phyloP scores from a whole-genome alignment of 2,888 invertebrate species.

The Mythimna impura region DNA sequence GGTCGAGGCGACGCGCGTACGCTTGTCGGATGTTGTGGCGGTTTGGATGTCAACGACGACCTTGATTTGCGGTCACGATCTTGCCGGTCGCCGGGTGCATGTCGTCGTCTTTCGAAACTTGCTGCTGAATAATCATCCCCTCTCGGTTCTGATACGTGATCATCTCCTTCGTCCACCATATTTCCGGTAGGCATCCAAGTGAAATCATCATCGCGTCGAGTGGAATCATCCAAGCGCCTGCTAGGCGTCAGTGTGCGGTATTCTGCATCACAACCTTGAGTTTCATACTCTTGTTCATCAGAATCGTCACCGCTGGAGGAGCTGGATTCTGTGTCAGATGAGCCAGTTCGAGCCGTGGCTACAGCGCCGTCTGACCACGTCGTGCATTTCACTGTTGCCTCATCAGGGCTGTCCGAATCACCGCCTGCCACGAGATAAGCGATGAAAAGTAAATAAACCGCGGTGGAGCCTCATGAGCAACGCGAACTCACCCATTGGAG shows the following conservation, averaged over 20 bases:
- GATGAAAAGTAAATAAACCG: conserved; percentile 70
- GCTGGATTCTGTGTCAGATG: conserved; percentile 84
- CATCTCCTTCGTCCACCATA: conserved; percentile 78
- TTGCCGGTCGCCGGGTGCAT: conserved; percentile 86
- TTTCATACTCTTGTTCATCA: conserved; percentile 87
- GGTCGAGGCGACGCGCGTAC: conserved; percentile 84
- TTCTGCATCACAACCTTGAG: conserved; percentile 91
- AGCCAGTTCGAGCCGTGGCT: conserved; percentile 79
- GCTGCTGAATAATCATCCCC: conserved; percentile 82
- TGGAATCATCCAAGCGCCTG: conserved; percentile 89
- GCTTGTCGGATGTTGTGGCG: conserved; percentile 85
- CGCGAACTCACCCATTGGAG: conserved; percentile 88
- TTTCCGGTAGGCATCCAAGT: conserved; percentile 91
- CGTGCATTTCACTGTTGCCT: conserved; percentile 91
- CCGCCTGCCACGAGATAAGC: conserved; percentile 88
- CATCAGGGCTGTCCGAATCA: conserved; percentile 91
- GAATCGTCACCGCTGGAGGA: conserved; percentile 83
- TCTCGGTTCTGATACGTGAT: conserved; percentile 75
- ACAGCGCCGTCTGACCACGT: conserved; percentile 86
- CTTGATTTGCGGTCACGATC: conserved; percentile 92
- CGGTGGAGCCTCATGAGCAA: conserved; percentile 77
- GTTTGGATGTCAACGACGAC: conserved; percentile 90
- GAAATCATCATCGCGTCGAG: conserved; percentile 92
- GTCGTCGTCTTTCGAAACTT: conserved; percentile 90
- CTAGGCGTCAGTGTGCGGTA: conserved; percentile 88